Evolutionary conservation across 2,888 invertebrate genomes (phyloP).

Genomic region (Erannis defoliaria): DNA sequence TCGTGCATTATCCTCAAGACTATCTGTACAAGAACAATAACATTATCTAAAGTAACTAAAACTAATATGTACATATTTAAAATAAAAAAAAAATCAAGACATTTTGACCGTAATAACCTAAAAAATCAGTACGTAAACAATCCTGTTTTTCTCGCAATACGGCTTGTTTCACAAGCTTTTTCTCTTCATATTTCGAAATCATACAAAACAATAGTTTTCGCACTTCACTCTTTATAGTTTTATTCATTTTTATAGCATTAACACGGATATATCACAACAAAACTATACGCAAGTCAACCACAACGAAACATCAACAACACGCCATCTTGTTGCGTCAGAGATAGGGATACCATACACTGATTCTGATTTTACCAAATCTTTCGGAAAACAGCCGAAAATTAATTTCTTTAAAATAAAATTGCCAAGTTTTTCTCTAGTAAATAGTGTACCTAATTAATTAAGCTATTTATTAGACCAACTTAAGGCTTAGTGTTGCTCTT

Average conservation of each 20-base stretch:
- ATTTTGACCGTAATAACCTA: constrained; percentile 18
- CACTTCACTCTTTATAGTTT: constrained; percentile 18
- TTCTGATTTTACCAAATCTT: constrained; percentile 17
- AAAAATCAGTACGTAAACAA: constrained; percentile 9
- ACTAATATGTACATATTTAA: not conserved
- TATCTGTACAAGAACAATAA: not conserved
- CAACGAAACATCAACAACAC: constrained; percentile 22
- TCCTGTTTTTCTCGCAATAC: constrained; percentile 13
- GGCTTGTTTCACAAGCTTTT: constrained; percentile 16
- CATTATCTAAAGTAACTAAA: not conserved
- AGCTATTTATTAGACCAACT: constrained; percentile 13
- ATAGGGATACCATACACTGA: constrained; percentile 16
- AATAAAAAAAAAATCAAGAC: not conserved
- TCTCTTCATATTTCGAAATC: constrained; percentile 22
- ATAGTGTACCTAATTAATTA: constrained; percentile 11
- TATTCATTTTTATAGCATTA: constrained; percentile 18
- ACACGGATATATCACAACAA: constrained; percentile 19
- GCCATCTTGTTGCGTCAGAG: constrained; percentile 18
- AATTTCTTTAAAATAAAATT: constrained; percentile 4
- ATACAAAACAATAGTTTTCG: constrained; percentile 21
- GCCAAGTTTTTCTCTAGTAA: constrained; percentile 10
- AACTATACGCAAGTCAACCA: constrained; percentile 21
- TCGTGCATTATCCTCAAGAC: constrained; percentile 9
- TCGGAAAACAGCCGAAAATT: constrained; percentile 5
- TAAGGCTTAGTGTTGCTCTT: constrained; percentile 4